Percentiles rank a stretch among this genome's conserved stretches.
phyloP scores from a whole-genome alignment of 2,888 invertebrate genomes.

The Drosophila pegasa region DNA sequence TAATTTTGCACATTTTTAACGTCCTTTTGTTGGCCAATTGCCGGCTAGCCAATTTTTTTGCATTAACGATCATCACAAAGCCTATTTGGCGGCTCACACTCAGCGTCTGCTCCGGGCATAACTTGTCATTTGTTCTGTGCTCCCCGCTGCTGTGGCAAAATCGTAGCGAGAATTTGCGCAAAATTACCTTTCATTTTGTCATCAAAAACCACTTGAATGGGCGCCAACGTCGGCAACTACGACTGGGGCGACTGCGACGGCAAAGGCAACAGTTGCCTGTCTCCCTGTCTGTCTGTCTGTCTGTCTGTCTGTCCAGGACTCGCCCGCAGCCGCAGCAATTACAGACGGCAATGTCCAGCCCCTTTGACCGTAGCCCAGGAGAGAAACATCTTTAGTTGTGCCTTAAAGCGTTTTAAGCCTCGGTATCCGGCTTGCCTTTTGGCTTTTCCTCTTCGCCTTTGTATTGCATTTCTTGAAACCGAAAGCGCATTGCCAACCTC shows the following conservation, averaged over 20 bases:
- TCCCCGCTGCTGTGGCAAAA: slow-evolving; percentile 58
- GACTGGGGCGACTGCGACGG: slow-evolving; percentile 1
- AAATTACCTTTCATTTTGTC: slow-evolving; percentile 84
- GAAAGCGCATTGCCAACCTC: slow-evolving; percentile 66
- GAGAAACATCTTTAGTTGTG: slow-evolving; percentile 46
- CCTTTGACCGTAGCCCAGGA: slow-evolving; percentile 27
- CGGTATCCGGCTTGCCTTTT: slow-evolving; percentile 62
- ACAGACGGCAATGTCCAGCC: slow-evolving; percentile 67
- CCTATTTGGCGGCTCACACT: slow-evolving; percentile 53
- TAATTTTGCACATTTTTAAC: slow-evolving; percentile 59
- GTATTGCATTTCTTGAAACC: slow-evolving; percentile 73
- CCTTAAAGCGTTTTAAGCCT: slow-evolving; percentile 68
- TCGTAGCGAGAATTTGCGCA: slow-evolving; percentile 70
- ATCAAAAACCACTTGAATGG: slow-evolving; percentile 84
- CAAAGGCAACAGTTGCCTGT: slow-evolving; percentile 44
- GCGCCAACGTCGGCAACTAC: slow-evolving; percentile 29
- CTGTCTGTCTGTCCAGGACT: slow-evolving; percentile 44
- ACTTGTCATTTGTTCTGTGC: slow-evolving; percentile 75
- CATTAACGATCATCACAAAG: slow-evolving; percentile 60
- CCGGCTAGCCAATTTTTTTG: slow-evolving; percentile 45
- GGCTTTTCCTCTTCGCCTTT: slow-evolving; percentile 45
- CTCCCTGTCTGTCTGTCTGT: slow-evolving; percentile 27
- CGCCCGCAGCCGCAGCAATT: slow-evolving; percentile 71
- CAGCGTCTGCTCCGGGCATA: slow-evolving; percentile 67
- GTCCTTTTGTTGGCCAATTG: slow-evolving; percentile 39